A percentile compares a stretch with the other conserved stretches of the same genome.
These are phyloP conservation scores for Perca flavescens DNA, from an alignment of 2,113 vertebrate species.

Conservation along the genomic window DNA sequence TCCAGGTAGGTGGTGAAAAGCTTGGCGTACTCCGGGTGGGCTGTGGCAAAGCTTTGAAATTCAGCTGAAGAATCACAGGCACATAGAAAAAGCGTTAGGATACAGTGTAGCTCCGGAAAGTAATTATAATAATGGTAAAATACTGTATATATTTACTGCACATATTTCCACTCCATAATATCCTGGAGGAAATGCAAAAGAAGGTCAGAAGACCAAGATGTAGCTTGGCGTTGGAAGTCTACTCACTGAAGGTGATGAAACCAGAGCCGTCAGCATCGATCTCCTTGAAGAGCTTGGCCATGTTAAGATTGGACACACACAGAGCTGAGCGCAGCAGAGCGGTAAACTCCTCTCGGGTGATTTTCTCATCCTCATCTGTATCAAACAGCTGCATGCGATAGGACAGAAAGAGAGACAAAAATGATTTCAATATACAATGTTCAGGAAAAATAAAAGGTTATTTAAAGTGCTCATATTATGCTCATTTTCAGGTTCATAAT, in stretches of 20 bases:
- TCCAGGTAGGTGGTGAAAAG: slow-evolving; percentile 97
- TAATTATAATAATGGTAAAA: not conserved
- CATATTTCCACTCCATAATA: not conserved
- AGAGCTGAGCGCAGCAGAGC: slow-evolving; percentile 90
- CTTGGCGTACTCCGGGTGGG: slow-evolving; percentile 94
- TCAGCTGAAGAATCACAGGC: slow-evolving; percentile 83
- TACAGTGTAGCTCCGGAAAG: not conserved
- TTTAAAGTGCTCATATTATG: too few relatives aligned
- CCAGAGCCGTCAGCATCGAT: slow-evolving; percentile 89
- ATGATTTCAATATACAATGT: not conserved
- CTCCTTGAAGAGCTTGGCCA: slow-evolving; percentile 91
- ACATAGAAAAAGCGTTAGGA: not conserved
- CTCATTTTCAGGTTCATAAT: too few relatives aligned
- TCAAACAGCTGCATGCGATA: slow-evolving; percentile 90
- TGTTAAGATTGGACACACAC: slow-evolving; percentile 90
- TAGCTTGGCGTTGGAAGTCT: not conserved
- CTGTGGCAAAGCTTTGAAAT: slow-evolving; percentile 91
- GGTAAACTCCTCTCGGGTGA: slow-evolving; percentile 91
- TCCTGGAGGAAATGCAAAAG: not conserved
- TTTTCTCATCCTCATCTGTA: slow-evolving; percentile 90
- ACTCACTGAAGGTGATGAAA: slow-evolving; percentile 93
- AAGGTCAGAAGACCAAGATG: not conserved
- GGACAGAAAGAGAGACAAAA: not conserved
- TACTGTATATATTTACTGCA: not conserved
- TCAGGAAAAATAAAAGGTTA: not conserved